Percentiles rank a stretch among this genome's conserved stretches.
Evolutionary conservation across 2,113 vertebrate genomes (phyloP).

Genomic region (Pampusana beccarii): DNA sequence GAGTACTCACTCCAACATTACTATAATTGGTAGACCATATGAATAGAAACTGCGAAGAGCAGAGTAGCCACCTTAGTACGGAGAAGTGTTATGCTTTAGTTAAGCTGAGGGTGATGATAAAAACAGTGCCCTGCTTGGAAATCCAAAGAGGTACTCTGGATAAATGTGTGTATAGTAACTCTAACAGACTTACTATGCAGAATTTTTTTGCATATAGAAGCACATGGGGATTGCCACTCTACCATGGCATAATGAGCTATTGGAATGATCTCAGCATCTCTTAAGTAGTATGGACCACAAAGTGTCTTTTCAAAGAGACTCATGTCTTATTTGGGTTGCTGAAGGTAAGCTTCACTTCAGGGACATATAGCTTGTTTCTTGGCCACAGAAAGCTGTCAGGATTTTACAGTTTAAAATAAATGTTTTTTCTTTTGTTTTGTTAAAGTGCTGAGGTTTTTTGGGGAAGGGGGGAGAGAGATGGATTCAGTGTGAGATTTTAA

Average conservation of each 20-base stretch:
- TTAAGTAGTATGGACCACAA: background rate
- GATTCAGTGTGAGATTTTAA: background rate
- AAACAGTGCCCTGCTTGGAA: background rate
- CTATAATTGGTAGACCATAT: background rate
- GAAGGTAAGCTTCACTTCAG: background rate
- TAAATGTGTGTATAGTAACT: background rate
- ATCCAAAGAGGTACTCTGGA: background rate
- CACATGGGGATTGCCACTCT: background rate
- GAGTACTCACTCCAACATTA: background rate
- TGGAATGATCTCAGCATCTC: background rate
- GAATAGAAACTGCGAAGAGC: background rate
- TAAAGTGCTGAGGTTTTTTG: rapidly evolving
- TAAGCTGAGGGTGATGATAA: background rate
- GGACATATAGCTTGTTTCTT: background rate
- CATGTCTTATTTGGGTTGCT: background rate
- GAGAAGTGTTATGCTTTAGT: background rate
- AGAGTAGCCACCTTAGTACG: background rate
- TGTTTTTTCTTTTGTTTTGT: rapidly evolving
- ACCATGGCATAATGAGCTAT: background rate
- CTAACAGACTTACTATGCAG: background rate
- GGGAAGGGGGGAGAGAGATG: rapidly evolving
- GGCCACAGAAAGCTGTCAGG: background rate
- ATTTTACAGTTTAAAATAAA: background rate
- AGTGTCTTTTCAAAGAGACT: background rate
- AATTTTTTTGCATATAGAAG: background rate